Base-by-base conservation (phyloP, 2,888 invertebrate genomes). In the Leucozona laternaria region DNA sequence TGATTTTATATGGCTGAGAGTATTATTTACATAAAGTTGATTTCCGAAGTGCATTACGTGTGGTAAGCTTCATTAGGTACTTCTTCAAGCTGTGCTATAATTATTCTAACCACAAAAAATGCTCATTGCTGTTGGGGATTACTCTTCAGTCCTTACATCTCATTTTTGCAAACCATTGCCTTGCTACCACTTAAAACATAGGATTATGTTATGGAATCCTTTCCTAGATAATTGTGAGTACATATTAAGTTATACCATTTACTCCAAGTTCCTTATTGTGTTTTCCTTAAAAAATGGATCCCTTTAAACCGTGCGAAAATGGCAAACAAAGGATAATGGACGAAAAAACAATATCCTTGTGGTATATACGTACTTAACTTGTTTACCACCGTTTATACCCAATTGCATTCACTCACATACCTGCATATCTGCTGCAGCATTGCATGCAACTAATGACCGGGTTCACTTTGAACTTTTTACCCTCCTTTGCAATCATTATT, bases 361-460 rank as follows among this genome's bases (percentile, higher is more conserved):
- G 25, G 20, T 37, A 34, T 20, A 11, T 0, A 66, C 45, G 64
- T 72, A 37, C 22, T 13, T 31, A 45, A 68, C 7, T 58, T 25
- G 57, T 48, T 37, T 34, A 50, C 40, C 62, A 48, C 53, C 57
- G 50, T 40, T 20, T 22, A 68, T 20, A 34, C 50, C 15, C 40
- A 58, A 50, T 60, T 60, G 66, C 58, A 72, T 28, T 50, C 13
- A 25, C 11, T 60, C 43, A 22, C n/a, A n/a, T 50, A 34, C 20
- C 34, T 34, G 22, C 48, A 68, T 68, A 50, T 22, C 20, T 34
- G 68, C 55, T 73, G 73, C 68, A 71, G 45, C 43, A 60, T 75
- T 76, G 80, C 81, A 77, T 85, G 81, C 62, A 55, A 31, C 71
- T 79, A 85, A 85, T 81, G 70, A 50, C 31, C 45, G 77, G 68